Conservation (phyloP, 2,113 vertebrate genomes). For the Channa argus region DNA sequence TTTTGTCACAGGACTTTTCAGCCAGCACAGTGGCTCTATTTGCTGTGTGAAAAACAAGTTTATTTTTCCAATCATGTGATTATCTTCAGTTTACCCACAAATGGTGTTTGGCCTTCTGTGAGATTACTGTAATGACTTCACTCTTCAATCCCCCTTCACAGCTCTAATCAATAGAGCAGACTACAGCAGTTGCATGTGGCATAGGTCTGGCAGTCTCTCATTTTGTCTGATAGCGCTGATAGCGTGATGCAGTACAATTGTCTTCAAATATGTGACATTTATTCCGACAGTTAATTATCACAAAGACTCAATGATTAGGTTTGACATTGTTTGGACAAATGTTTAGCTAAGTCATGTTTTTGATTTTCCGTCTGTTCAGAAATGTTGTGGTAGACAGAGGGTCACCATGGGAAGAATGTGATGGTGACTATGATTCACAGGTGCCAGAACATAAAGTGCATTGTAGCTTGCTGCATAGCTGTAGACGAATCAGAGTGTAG, state of each 20-base stretch:
- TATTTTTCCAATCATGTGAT: slow-evolving; percentile 1
- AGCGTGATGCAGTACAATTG: neutral
- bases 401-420: too few species aligned
- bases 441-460: too few species aligned
- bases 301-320: neutral
- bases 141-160: slow-evolving; percentile 1
- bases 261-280: neutral
- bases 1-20: neutral
- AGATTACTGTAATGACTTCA: slow-evolving; percentile 25
- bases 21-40: neutral
- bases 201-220: slow-evolving; percentile 28
- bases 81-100: slow-evolving; percentile 41
- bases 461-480: too few species aligned
- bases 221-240: neutral
- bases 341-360: neutral
- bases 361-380: neutral
- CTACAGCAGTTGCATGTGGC: slow-evolving; percentile 1
- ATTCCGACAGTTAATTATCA: slow-evolving; percentile 1
- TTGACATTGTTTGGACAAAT: neutral
- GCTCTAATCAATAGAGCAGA: slow-evolving; percentile 28
- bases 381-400: neutral
- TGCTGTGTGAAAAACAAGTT: slow-evolving; percentile 17
- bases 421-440: too few species aligned
- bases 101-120: slow-evolving; percentile 40
- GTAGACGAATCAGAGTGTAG: too few species aligned